Evolutionary conservation across 2,888 invertebrate genomes (phyloP).

Genomic region (Galerucella calmariensis): DNA sequence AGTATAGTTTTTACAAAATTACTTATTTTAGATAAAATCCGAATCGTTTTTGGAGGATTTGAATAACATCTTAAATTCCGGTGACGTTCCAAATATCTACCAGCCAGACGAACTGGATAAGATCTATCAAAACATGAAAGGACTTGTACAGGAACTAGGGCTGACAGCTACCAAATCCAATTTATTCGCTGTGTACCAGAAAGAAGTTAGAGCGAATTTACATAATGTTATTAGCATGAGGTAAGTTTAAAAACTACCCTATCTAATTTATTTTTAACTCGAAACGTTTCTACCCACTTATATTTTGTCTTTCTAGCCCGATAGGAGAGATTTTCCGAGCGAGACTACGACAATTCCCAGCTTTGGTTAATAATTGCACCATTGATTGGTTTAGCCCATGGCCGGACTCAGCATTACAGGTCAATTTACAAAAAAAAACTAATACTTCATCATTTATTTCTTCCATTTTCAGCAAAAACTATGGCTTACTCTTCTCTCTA

Average conservation of each 20-base stretch:
- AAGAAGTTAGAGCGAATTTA: conserved; percentile 81
- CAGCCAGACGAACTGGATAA: conserved; percentile 83
- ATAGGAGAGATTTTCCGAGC: conserved; percentile 85
- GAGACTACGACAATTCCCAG: conserved; percentile 87
- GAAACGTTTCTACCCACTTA: neutral
- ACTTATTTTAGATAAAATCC: conserved; percentile 77
- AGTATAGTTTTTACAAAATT: neutral
- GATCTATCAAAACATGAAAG: conserved; percentile 79
- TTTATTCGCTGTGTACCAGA: conserved; percentile 85
- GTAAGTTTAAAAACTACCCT: conserved; percentile 55
- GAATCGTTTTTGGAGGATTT: conserved; percentile 90
- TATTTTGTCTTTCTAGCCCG: conserved; percentile 71
- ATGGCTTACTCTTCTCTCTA: too few relatives aligned
- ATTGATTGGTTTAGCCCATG: conserved; percentile 94
- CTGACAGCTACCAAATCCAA: conserved; percentile 84
- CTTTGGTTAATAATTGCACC: conserved; percentile 90
- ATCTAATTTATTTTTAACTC: too few relatives aligned
- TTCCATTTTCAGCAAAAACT: too few relatives aligned
- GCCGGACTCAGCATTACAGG: conserved; percentile 87
- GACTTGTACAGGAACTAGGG: conserved; percentile 79
- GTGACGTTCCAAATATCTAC: conserved; percentile 91
- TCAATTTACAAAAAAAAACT: conserved; percentile 56
- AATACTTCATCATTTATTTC: too few relatives aligned
- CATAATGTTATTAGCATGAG: conserved; percentile 83
- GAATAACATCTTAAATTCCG: conserved; percentile 87